phyloP scores from a whole-genome alignment of 2,888 invertebrate species.

The Plebejus melissa region DNA sequence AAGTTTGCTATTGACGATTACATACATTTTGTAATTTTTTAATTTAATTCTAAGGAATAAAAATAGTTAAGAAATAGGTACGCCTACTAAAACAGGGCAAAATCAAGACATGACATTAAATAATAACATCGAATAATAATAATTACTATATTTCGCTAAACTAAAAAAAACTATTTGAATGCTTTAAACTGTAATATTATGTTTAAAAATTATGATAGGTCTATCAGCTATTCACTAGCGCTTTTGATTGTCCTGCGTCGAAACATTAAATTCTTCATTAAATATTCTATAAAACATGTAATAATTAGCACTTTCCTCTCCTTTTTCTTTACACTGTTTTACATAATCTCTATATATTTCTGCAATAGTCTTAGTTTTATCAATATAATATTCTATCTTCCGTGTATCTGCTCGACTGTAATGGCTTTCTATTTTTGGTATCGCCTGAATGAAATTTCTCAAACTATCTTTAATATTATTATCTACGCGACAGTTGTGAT shows the following conservation, averaged over 20 bases:
- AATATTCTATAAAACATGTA: too few relatives aligned
- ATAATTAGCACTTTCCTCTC: too few relatives aligned
- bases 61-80: neutral
- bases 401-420: too few relatives aligned
- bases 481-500: slow-evolving; percentile 32
- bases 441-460: slow-evolving; percentile 36
- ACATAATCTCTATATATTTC: slow-evolving; percentile 41
- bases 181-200: neutral
- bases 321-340: slow-evolving; percentile 8
- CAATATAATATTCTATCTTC: too few relatives aligned
- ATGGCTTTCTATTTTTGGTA: too few relatives aligned
- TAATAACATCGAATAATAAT: neutral
- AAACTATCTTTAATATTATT: slow-evolving; percentile 30
- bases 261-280: too few relatives aligned
- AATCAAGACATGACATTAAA: neutral
- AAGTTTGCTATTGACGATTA: neutral
- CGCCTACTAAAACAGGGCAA: neutral
- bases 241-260: neutral
- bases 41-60: neutral
- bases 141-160: neutral
- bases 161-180: neutral
- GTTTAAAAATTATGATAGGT: neutral
- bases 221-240: neutral
- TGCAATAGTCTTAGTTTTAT: slow-evolving; percentile 29
- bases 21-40: neutral